Conservation (phyloP, 2,113 vertebrate genomes). For the Pseudopodoces humilis region DNA sequence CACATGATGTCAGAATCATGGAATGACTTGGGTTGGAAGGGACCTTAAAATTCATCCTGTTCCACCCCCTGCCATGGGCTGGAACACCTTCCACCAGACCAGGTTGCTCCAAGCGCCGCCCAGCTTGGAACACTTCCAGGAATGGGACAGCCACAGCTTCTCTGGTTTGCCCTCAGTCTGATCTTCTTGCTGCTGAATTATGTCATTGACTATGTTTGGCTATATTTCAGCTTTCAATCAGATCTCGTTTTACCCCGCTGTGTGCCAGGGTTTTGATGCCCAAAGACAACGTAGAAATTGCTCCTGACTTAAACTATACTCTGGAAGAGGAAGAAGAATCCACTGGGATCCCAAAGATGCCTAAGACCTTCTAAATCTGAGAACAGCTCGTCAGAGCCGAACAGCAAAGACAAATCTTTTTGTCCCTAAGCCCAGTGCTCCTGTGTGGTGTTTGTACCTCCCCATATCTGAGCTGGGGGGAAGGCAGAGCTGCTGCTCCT, state of each 20-base stretch:
- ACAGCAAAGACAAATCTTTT: not conserved
- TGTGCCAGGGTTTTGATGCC: not conserved
- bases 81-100: not conserved
- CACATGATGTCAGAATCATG: not conserved
- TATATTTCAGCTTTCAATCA: not conserved
- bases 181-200: not conserved
- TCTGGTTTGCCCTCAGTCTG: not conserved
- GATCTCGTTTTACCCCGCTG: rapidly evolving
- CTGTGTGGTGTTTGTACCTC: not conserved
- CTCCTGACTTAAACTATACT: rapidly evolving
- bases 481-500: not conserved
- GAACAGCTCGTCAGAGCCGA: rapidly evolving
- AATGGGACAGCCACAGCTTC: not conserved
- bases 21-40: not conserved
- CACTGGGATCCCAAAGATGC: not conserved
- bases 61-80: not conserved
- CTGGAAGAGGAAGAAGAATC: not conserved
- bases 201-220: not conserved
- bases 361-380: not conserved
- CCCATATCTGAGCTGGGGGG: rapidly evolving
- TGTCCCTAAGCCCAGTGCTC: not conserved
- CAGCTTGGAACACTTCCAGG: not conserved
- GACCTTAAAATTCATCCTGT: rapidly evolving
- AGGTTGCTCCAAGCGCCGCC: rapidly evolving
- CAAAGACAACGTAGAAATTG: not conserved